Evolutionary conservation across 92 coral and sea anemone genomes (phyloP), one percentile per base, ranked within the genome.

Genomic region (Epizoanthus rinbou): DNA sequence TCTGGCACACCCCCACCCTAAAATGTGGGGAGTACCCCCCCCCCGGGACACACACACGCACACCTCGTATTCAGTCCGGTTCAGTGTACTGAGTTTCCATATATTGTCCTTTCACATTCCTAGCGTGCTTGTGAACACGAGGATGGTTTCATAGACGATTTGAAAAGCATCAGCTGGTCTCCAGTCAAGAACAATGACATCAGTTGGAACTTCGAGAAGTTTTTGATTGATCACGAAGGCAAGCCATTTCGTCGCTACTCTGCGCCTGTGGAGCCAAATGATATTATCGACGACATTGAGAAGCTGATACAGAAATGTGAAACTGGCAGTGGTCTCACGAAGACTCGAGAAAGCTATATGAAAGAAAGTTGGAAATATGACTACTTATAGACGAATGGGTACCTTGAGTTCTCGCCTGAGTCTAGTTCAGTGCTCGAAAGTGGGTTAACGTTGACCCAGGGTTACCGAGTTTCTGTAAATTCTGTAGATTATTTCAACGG

Each of bases 131-230:
- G 54, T 50, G 54, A 3, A 50, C 54, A 50, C 14, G 54, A 50
- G 14, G 54, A 50, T 13, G 54, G 54, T 50, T 50, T 50, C 56
- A 83, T 83, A 69, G 74, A 83, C 72, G 70, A 83, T 41, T 10
- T 71, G 58, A 7, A 45, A 1, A 57, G 74, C 73, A 83, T 83
- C 25, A 57, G 80, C 39, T 87, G 85, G 83, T 72, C 86, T 24
- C 90, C 90, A 14, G 79, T 87, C 63, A 80, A 81, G 23, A 87
- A 87, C 82, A 81, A 87, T 33, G 90, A 87, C 53, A 73, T 87
- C n/a, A 69, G 86, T 5, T 87, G 90, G 90, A 87, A 87, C 74
- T 87, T 87, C 31, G 90, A 87, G 87, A 87, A 87, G 84, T 73
- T 87, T 67, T 63, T 87, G 82, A 70, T 87, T 57, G 84, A 87